phyloP scores from a whole-genome alignment of 2,888 invertebrate species.

The Brenthis ino region DNA sequence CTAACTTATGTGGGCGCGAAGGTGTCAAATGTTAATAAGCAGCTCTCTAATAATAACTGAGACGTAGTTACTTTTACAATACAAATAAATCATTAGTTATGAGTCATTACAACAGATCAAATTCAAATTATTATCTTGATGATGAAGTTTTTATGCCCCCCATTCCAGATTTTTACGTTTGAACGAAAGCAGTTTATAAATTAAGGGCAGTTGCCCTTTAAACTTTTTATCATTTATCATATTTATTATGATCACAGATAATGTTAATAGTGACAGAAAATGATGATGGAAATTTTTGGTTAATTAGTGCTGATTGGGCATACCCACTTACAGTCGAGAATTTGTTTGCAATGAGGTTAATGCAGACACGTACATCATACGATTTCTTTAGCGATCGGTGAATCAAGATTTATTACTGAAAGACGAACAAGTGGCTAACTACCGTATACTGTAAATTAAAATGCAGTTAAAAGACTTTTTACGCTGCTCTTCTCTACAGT shows the following conservation, averaged over 20 bases:
- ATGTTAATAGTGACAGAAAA: constrained; percentile 24
- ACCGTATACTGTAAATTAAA: constrained; percentile 1
- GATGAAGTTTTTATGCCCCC: neutral
- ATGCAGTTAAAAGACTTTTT: neutral
- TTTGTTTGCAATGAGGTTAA: constrained; percentile 36
- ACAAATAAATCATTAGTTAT: constrained; percentile 5
- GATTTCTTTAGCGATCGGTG: constrained; percentile 27
- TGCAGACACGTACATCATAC: constrained; percentile 31
- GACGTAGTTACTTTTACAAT: neutral
- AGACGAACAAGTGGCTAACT: constrained; percentile 17
- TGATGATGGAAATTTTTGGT: constrained; percentile 22
- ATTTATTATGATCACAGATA: constrained; percentile 1
- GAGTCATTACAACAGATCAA: too few relatives aligned
- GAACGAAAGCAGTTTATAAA: too few relatives aligned
- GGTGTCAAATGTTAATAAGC: constrained; percentile 56
- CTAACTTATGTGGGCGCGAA: constrained; percentile 39
- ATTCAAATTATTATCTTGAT: too few relatives aligned
- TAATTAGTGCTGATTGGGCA: constrained; percentile 30
- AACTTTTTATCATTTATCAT: too few relatives aligned
- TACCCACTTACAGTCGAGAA: constrained; percentile 21
- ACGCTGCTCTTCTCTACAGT: neutral
- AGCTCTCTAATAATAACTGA: constrained; percentile 41
- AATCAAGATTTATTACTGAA: constrained; percentile 25
- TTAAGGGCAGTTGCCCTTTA: too few relatives aligned
- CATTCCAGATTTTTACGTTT: constrained; percentile 6